A percentile compares a stretch with the other conserved stretches of the same genome.
These are phyloP conservation scores for Therioaphis trifolii DNA, from an alignment of 2,888 invertebrate species.

Conservation along the genomic window DNA sequence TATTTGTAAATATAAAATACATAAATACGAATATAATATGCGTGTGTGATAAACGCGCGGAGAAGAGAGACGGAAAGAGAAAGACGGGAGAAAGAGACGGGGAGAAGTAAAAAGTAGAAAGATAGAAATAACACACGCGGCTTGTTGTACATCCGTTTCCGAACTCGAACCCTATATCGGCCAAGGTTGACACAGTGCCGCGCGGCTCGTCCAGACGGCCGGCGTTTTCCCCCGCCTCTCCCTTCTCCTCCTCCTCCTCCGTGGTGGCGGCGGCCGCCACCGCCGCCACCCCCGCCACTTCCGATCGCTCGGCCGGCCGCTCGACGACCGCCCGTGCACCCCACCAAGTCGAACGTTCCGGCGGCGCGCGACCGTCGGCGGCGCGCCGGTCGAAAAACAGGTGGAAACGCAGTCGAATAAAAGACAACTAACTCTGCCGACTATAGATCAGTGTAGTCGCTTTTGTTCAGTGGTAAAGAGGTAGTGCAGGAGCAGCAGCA, in stretches of 20 bases:
- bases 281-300: neutral
- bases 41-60: too few relatives aligned
- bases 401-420: conserved; percentile 55
- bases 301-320: neutral
- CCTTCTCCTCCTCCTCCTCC: neutral
- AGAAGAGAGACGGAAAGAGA: neutral
- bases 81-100: conserved; percentile 64
- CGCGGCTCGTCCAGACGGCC: neutral
- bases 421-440: conserved; percentile 47
- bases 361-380: neutral
- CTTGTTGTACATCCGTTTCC: conserved; percentile 52
- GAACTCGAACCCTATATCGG: conserved; percentile 51
- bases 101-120: conserved; percentile 22
- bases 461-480: conserved; percentile 51
- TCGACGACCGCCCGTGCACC: neutral
- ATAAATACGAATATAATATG: too few relatives aligned
- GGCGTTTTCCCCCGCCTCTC: neutral
- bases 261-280: neutral
- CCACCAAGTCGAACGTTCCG: neutral
- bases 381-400: conserved; percentile 47
- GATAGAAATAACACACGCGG: neutral
- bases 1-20: too few relatives aligned
- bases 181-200: conserved; percentile 56
- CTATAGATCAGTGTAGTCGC: conserved; percentile 52
- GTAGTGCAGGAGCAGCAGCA: conserved; percentile 17